Conservation (phyloP, 2,888 invertebrate species). For the Mesorhabditis spiculigera region DNA sequence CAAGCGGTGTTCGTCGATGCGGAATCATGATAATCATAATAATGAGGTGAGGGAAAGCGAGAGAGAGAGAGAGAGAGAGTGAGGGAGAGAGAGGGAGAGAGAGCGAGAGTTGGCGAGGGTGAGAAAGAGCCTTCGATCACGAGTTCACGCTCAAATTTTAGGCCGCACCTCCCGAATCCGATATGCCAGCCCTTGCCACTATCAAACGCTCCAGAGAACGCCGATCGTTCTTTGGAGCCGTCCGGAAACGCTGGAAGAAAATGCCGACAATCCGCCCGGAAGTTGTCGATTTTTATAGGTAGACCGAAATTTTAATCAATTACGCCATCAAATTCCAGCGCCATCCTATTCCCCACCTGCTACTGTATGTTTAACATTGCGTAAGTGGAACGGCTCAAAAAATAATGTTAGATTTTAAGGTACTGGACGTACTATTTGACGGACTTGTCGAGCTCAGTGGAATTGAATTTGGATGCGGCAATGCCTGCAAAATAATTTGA, state of each 20-base stretch:
- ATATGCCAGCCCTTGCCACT: conserved; percentile 20
- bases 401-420: conserved; percentile 38
- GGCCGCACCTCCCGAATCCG: conserved; percentile 9
- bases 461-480: no score
- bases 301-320: neutral
- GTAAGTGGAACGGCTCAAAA: conserved; percentile 20
- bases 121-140: neutral
- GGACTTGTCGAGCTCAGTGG: conserved; percentile 37
- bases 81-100: no score
- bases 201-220: conserved; percentile 16
- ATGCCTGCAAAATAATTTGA: no score
- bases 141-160: neutral
- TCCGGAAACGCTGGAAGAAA: conserved; percentile 27
- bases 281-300: conserved; percentile 56
- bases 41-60: neutral
- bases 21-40: conserved; percentile 24
- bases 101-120: no score
- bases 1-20: conserved; percentile 43
- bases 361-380: conserved; percentile 56
- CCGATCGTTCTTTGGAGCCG: conserved; percentile 16
- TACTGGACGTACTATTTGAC: conserved; percentile 56
- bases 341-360: conserved; percentile 55
- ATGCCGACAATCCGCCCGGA: conserved; percentile 43
- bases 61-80: no score
- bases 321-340: conserved; percentile 31